Base-by-base conservation (phyloP, 1,140 invertebrate genomes). In the Drosophila sp. region DNA sequence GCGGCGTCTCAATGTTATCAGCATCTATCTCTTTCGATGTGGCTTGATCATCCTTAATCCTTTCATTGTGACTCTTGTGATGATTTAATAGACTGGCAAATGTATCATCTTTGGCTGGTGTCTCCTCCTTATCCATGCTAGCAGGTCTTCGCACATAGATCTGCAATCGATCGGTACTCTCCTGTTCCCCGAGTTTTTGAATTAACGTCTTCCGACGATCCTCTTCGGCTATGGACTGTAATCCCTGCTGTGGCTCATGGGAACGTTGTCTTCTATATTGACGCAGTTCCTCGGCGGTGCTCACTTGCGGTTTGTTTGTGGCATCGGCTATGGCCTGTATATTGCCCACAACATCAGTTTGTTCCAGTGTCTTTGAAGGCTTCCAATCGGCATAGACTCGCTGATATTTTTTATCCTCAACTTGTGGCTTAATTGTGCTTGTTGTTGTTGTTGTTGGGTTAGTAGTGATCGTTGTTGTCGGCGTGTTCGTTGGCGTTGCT, bases 1-100 rank as follows among this genome's bases (percentile, higher is more conserved):
- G 97, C 4, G 97, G 97, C 4, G 97, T 97, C 93, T 98, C 97
- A 17, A 97, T 96, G 76, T 98, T 98, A 75, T 98, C 97, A 2
- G 96, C 96, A 90, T 98, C 97, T 8, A 97, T 97, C 87, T 97
- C 96, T 29, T 96, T 95, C 83, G 95, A 96, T 10, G 70, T 67
- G 2, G 50, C 70, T n/a, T 61, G 35, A 29, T 32, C 35, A 60
- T 66, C 66, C 75, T 81, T 93, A 92, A 73, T 94, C 91, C 44
- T 50, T 50, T 78, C 92, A 80, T 87, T 95, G 70, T 72, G 80
- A 69, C 61, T 90, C 70, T 77, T 87, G 76, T 75, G 80, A 63
- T 80, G 84, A 61, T 77, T 90, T 44, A 78, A 58, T 64, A 83
- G 55, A 35, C 71, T 76, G 75, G 80, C 71, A 60, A 84, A 80